Evolutionary conservation across 92 coral and sea anemone species (phyloP).

Genomic region (Siderastrea radians): DNA sequence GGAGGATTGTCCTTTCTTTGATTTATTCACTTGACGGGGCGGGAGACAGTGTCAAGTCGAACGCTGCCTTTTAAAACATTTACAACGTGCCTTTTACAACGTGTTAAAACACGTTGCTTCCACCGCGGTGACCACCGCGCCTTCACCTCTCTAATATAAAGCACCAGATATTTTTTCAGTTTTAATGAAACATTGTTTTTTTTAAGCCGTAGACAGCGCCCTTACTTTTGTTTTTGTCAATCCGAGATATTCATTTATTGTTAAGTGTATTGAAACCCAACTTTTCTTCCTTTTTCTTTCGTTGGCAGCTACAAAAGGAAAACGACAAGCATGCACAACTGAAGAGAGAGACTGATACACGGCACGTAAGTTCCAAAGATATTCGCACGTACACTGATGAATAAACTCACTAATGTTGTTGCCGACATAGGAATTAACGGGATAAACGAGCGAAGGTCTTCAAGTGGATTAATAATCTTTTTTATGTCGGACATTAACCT

Average conservation of each 20-base stretch:
- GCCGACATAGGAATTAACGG: not conserved
- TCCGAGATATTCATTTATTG: not conserved
- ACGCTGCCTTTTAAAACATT: too few species aligned
- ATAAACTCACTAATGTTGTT: not conserved
- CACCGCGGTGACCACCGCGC: too few species aligned
- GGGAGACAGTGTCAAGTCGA: too few species aligned
- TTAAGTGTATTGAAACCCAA: not conserved
- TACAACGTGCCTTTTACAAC: too few species aligned
- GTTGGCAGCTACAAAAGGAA: slow-evolving; percentile 67
- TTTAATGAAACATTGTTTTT: too few species aligned
- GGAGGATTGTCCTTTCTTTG: too few species aligned
- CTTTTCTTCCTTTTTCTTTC: not conserved
- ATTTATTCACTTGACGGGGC: too few species aligned
- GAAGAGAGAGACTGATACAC: slow-evolving; percentile 83
- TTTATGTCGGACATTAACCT: not conserved
- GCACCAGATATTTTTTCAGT: too few species aligned
- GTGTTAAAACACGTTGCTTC: too few species aligned
- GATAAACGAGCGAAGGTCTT: not conserved
- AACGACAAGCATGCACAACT: slow-evolving; percentile 80
- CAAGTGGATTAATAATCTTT: not conserved
- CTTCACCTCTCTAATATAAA: too few species aligned
- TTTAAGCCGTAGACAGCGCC: too few species aligned
- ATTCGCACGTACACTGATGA: not conserved
- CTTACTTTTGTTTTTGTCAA: too few species aligned
- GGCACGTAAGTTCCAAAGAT: slow-evolving; percentile 70